A percentile compares a stretch with the other conserved stretches of the same genome.
These are phyloP conservation scores for Antheraea mylitta DNA, from an alignment of 1,140 invertebrate genomes.

Conservation along the genomic window DNA sequence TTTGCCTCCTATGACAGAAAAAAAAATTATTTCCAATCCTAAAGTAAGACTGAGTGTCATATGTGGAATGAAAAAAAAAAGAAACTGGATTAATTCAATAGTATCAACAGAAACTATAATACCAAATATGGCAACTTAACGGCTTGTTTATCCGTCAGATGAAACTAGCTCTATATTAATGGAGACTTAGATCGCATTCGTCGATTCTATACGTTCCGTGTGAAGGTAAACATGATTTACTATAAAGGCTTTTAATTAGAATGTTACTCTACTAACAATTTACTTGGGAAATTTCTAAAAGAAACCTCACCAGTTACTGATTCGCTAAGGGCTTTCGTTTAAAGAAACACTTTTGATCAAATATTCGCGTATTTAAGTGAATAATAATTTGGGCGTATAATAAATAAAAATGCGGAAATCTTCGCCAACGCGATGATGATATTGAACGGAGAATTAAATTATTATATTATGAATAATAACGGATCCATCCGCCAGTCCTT, in stretches of 20 bases:
- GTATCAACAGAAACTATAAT: conserved; percentile 32
- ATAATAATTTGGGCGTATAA: no score
- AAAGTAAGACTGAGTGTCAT: not conserved
- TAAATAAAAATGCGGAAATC: no score
- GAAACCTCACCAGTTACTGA: no score
- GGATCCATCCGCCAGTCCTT: not conserved
- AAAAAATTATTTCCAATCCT: no score
- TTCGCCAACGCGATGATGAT: not conserved
- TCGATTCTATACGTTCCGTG: conserved; percentile 7
- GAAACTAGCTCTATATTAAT: conserved; percentile 26
- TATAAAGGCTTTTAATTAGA: not conserved
- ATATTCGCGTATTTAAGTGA: no score
- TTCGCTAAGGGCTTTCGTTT: no score
- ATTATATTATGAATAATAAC: not conserved
- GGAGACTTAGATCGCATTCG: conserved; percentile 5
- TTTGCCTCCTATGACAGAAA: no score
- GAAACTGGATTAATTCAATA: conserved; percentile 4
- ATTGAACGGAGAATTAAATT: not conserved
- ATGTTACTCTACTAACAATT: not conserved
- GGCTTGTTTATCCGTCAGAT: conserved; percentile 32
- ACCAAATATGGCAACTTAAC: conserved; percentile 40
- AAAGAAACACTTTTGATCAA: no score
- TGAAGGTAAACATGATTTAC: conserved; percentile 6
- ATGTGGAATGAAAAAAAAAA: conserved; percentile 4
- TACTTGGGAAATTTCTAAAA: not conserved